A percentile compares a stretch with the other conserved stretches of the same genome.
These are phyloP conservation scores for Nesidiocoris tenuis DNA, from an alignment of 2,888 invertebrate species.

Conservation along the genomic window DNA sequence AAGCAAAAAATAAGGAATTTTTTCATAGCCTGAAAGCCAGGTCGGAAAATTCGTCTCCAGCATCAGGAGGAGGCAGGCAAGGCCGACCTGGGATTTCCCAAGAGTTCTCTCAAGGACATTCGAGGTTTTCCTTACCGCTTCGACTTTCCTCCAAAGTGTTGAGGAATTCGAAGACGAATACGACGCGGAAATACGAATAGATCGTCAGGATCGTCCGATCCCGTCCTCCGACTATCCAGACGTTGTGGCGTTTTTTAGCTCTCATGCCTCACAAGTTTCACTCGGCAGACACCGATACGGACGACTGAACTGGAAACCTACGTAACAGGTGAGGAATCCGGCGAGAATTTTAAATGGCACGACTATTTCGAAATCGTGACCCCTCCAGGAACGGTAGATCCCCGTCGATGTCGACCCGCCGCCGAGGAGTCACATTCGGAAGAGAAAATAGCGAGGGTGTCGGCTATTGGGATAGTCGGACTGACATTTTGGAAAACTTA, in stretches of 20 bases:
- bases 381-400: neutral
- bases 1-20: too few species aligned
- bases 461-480: neutral
- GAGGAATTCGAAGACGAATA: slow-evolving; percentile 14
- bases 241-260: slow-evolving; percentile 2
- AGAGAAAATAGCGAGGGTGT: slow-evolving; percentile 10
- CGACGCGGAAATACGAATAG: slow-evolving; percentile 3
- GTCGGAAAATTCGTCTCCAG: too few species aligned
- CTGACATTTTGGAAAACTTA: slow-evolving; percentile 3
- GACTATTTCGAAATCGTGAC: slow-evolving; percentile 26
- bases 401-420: slow-evolving; percentile 3
- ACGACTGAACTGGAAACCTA: neutral
- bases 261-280: neutral
- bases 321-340: neutral
- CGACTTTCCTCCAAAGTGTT: neutral
- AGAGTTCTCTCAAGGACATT: neutral
- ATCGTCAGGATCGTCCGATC: slow-evolving; percentile 21
- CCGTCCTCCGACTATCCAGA: slow-evolving; percentile 12
- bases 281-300: neutral
- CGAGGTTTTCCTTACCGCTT: neutral
- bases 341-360: slow-evolving; percentile 15
- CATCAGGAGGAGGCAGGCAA: too few species aligned
- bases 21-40: too few species aligned
- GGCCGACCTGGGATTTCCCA: too few species aligned
- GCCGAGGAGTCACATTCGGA: slow-evolving; percentile 7